Conservation (phyloP, 1,140 invertebrate genomes). For the Musca vetustissima region DNA sequence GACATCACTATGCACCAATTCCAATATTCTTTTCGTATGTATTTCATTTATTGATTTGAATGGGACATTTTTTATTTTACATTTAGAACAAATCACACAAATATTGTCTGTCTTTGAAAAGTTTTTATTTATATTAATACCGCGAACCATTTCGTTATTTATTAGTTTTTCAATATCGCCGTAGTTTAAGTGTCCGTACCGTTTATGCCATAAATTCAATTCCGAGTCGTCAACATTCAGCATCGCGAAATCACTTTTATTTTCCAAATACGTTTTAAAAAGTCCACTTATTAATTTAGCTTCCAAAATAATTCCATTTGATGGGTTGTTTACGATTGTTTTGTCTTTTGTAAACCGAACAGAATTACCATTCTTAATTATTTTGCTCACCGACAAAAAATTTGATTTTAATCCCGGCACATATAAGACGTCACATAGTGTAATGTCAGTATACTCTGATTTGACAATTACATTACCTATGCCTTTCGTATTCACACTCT, state of each 20-base stretch:
- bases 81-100: background rate
- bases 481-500: background rate
- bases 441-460: conserved; percentile 6
- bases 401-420: conserved; percentile 1
- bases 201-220: too few species aligned
- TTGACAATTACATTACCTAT: conserved; percentile 5
- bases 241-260: background rate
- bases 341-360: background rate
- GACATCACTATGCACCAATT: conserved; percentile 35
- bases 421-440: conserved; percentile 4
- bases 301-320: background rate
- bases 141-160: too few species aligned
- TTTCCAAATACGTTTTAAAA: background rate
- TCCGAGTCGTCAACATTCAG: too few species aligned
- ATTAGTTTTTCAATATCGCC: too few species aligned
- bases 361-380: background rate
- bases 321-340: background rate
- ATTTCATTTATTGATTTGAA: background rate
- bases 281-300: background rate
- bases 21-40: background rate
- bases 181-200: too few species aligned
- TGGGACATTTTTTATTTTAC: background rate
- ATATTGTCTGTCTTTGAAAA: background rate
- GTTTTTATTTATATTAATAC: too few species aligned
- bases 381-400: conserved; percentile 14